Evolutionary conservation across 2,888 invertebrate genomes (phyloP).

Genomic region (Dorcus hopei): DNA sequence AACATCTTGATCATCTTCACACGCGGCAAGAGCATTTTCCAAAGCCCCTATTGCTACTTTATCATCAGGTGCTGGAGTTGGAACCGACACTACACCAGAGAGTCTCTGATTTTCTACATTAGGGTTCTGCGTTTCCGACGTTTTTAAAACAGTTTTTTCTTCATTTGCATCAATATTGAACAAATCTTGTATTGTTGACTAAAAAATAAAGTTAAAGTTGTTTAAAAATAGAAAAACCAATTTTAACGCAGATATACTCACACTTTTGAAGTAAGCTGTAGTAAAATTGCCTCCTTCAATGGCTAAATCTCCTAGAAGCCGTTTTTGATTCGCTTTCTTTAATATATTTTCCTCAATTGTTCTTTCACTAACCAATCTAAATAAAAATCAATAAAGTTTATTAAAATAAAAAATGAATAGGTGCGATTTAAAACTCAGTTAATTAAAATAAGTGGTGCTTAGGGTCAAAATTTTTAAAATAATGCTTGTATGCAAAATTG

Average conservation of each 20-base stretch:
- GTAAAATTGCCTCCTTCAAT: slow-evolving; percentile 99
- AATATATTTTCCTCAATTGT: slow-evolving; percentile 99
- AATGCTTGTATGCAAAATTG: background rate
- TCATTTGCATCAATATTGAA: slow-evolving; percentile 74
- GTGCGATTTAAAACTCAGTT: background rate
- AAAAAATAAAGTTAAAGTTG: slow-evolving; percentile 27
- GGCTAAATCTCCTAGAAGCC: slow-evolving; percentile 91
- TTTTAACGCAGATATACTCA: slow-evolving; percentile 45
- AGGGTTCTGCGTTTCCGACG: slow-evolving; percentile 58
- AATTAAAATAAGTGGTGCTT: background rate
- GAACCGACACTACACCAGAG: slow-evolving; percentile 24
- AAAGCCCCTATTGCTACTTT: slow-evolving; percentile 63
- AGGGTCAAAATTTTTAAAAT: background rate
- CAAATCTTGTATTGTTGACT: slow-evolving; percentile 90
- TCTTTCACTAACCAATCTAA: slow-evolving; percentile 88
- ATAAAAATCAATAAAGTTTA: background rate
- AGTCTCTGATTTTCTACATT: slow-evolving; percentile 47
- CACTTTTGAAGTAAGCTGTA: slow-evolving; percentile 90
- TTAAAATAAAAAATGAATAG: too few relatives aligned
- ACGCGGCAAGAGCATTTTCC: slow-evolving; percentile 83
- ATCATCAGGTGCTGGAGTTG: slow-evolving; percentile 48
- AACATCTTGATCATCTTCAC: slow-evolving; percentile 94
- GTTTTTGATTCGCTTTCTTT: slow-evolving; percentile 97
- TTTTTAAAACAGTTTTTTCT: slow-evolving; percentile 54
- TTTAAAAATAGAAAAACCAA: slow-evolving; percentile 5